Evolutionary conservation across 2,888 invertebrate species (phyloP), one percentile per base, ranked within the genome.

Genomic region (Sericinus montela): DNA sequence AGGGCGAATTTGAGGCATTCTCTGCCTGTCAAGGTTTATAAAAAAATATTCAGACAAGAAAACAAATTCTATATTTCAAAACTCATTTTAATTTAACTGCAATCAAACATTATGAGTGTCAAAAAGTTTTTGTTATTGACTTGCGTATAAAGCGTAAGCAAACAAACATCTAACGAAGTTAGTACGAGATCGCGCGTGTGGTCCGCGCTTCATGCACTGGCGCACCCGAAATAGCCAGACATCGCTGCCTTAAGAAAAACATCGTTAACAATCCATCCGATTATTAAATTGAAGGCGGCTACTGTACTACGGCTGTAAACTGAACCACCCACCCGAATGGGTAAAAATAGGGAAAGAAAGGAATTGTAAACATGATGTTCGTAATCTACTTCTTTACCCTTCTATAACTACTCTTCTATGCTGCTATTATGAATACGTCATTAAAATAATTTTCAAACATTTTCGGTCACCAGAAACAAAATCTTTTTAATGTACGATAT

Each of bases 231-330:
- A 87, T 87, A 86, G 73, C 75, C 66, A 61, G 59, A 69, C 63
- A 70, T 69, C 63, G 67, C 72, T 67, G 75, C 72, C 74, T 73
- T 75, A 84, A 80, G 83, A 82, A 86, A 85, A 87, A 85, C 86
- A 82, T 82, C 77, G 82, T 86, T 83, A 80, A 83, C 76, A 75
- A 74, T 61, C 67, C 59, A 58, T 59, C 67, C 62, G 81, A 79
- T 81, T 85, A 82, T 84, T 81, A 83, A 77, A 84, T 79, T 72
- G 74, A 73, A 78, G 76, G 68, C 79, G 75, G 84, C 87, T 86
- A 83, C 80, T 79, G 84, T 69, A 62, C 63, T 62, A 64, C 60
- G 68, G 66, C 66, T 60, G 75, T 85, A 75, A 87, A 86, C 73
- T 59, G 66, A 64, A 69, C 86, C 86, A 86, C 86, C 87, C 87